These are phyloP conservation scores for Henicopernis longicauda DNA, from an alignment of 2,113 vertebrate genomes.

Conservation along the genomic window DNA sequence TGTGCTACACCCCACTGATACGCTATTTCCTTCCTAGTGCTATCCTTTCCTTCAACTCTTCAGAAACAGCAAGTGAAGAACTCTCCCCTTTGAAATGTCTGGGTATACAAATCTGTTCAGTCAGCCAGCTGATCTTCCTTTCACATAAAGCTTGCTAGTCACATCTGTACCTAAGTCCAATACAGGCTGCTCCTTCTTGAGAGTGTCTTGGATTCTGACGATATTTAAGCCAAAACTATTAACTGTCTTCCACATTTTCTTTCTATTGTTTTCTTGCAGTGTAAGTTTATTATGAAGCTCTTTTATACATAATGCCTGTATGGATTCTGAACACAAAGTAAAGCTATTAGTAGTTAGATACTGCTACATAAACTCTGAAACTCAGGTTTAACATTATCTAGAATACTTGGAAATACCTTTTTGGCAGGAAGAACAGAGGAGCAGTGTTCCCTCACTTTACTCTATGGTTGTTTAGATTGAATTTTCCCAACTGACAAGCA, in stretches of 20 bases:
- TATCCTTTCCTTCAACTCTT: background rate
- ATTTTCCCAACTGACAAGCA: background rate
- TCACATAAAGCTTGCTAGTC: background rate
- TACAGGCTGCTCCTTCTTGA: background rate
- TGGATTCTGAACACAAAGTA: background rate
- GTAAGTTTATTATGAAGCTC: background rate
- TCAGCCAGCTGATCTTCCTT: background rate
- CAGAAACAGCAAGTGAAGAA: background rate
- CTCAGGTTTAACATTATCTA: background rate
- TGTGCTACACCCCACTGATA: background rate
- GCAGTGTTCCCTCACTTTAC: background rate
- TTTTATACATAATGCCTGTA: background rate
- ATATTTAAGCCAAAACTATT: background rate
- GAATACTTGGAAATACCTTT: background rate
- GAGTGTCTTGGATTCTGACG: background rate
- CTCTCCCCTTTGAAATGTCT: background rate
- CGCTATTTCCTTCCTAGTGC: background rate
- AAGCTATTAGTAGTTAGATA: background rate
- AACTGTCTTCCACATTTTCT: background rate
- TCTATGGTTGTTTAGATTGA: background rate
- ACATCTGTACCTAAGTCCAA: background rate
- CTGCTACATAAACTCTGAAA: background rate
- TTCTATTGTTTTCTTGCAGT: background rate
- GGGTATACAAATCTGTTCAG: background rate
- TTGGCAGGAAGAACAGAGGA: background rate